phyloP scores from a whole-genome alignment of 2,888 invertebrate genomes.

The Apotomis capreana region DNA sequence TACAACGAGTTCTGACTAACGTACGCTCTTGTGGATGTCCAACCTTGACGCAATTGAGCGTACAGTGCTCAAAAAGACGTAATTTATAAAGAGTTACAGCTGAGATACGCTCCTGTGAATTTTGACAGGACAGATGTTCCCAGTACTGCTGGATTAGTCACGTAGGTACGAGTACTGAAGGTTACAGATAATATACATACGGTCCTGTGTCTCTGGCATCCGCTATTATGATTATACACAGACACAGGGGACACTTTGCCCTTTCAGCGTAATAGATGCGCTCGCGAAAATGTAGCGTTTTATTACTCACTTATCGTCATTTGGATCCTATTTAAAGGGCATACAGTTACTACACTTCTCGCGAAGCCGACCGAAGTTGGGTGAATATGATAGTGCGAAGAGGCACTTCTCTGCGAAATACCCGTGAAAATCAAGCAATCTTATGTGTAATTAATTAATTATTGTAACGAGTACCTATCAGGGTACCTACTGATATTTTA shows the following conservation, averaged over 20 bases:
- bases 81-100: not conserved
- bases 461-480: too few species aligned
- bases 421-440: too few species aligned
- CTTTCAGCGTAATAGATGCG: not conserved
- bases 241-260: slow-evolving; percentile 10
- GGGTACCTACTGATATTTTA: too few species aligned
- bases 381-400: too few species aligned
- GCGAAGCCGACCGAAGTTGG: too few species aligned
- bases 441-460: too few species aligned
- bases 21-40: not conserved
- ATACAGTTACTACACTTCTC: too few species aligned
- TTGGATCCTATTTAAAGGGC: too few species aligned
- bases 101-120: not conserved
- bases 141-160: slow-evolving; percentile 25
- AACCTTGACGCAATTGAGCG: too few species aligned
- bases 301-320: too few species aligned
- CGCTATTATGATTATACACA: slow-evolving; percentile 2
- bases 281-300: too few species aligned
- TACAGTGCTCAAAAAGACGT: not conserved
- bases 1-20: not conserved
- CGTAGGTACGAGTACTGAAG: slow-evolving; percentile 21
- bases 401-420: too few species aligned
- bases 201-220: slow-evolving; percentile 14
- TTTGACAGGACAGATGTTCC: not conserved
- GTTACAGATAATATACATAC: slow-evolving; percentile 12